phyloP scores from a whole-genome alignment of 1,140 invertebrate genomes.

The Fopius arisanus region DNA sequence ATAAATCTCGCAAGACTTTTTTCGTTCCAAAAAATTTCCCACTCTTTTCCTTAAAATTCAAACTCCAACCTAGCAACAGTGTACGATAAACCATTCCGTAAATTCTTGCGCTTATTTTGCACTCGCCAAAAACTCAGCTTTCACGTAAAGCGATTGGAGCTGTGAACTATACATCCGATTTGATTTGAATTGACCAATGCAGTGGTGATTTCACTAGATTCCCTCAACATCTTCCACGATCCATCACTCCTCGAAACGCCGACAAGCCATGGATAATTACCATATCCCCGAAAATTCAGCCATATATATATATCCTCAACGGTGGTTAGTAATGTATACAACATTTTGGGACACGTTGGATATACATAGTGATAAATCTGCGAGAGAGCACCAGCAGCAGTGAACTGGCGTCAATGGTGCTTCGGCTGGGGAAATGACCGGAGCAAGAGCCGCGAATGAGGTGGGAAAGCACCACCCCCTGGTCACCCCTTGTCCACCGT shows the following conservation, averaged over 20 bases:
- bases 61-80: too few relatives aligned
- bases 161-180: too few relatives aligned
- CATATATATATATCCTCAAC: not conserved
- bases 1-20: too few relatives aligned
- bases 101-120: too few relatives aligned
- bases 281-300: not conserved
- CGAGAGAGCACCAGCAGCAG: constrained; percentile 43
- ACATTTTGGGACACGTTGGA: not conserved
- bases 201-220: not conserved
- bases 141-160: too few relatives aligned
- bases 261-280: not conserved
- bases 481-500: not conserved
- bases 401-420: constrained; percentile 61
- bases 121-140: too few relatives aligned
- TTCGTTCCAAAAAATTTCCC: too few relatives aligned
- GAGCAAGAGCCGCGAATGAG: constrained; percentile 29
- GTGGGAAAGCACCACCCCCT: constrained; percentile 15
- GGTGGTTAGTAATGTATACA: constrained; percentile 35
- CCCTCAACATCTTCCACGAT: constrained; percentile 9
- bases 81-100: too few relatives aligned
- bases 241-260: not conserved
- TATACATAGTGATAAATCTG: constrained; percentile 59
- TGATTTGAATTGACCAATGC: too few relatives aligned
- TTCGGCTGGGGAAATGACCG: constrained; percentile 45
- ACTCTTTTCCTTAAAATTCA: too few relatives aligned